These are phyloP conservation scores for Drosophila cyrtoloma DNA, from an alignment of 2,888 invertebrate genomes.

Conservation along the genomic window DNA sequence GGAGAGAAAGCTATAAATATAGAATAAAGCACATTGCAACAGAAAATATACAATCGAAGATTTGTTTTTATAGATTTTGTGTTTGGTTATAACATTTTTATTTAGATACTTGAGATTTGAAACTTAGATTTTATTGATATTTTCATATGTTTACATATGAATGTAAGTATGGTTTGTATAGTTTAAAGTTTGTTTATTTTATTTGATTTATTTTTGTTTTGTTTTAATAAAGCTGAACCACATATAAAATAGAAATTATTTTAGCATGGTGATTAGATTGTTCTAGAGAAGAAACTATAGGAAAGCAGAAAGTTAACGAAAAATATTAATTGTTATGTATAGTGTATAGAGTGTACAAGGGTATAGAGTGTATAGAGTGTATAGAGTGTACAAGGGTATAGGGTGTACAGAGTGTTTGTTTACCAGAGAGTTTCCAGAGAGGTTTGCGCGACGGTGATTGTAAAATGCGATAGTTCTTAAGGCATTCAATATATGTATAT, in stretches of 20 bases:
- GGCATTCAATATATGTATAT: slow-evolving; percentile 44
- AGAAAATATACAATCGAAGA: slow-evolving; percentile 24
- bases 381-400: slow-evolving; percentile 16
- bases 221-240: slow-evolving; percentile 85
- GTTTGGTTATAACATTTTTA: slow-evolving; percentile 32
- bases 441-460: slow-evolving; percentile 50
- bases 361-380: slow-evolving; percentile 16
- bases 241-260: slow-evolving; percentile 86
- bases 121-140: slow-evolving; percentile 47
- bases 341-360: slow-evolving; percentile 15
- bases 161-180: slow-evolving; percentile 52
- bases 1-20: slow-evolving; percentile 3
- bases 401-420: slow-evolving; percentile 20
- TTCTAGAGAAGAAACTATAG: slow-evolving; percentile 50
- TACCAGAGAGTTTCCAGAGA: slow-evolving; percentile 50
- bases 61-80: slow-evolving; percentile 8
- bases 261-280: slow-evolving; percentile 84
- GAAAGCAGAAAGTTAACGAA: slow-evolving; percentile 40
- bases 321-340: slow-evolving; percentile 36
- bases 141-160: slow-evolving; percentile 25
- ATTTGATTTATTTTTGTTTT: slow-evolving; percentile 44
- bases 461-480: slow-evolving; percentile 58
- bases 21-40: slow-evolving; percentile 34
- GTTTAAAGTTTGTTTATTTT: slow-evolving; percentile 39
- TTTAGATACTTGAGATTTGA: slow-evolving; percentile 23